phyloP scores from a whole-genome alignment of 2,888 invertebrate genomes.

The Xestia xanthographa region DNA sequence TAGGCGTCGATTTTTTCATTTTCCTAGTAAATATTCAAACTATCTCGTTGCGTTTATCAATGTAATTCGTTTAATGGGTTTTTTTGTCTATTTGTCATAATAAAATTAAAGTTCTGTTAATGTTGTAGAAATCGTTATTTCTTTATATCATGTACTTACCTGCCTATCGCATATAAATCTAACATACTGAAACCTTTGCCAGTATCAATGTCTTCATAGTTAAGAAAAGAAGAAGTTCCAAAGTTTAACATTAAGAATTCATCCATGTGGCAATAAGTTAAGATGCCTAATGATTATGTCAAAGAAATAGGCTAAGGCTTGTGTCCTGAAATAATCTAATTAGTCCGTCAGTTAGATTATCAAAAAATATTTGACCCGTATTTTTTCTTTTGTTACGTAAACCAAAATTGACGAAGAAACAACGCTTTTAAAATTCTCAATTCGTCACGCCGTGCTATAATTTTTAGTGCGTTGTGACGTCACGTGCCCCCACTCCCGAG shows the following conservation, averaged over 20 bases:
- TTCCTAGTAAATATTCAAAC: conserved; percentile 14
- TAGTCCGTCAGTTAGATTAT: no score
- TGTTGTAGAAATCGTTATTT: neutral
- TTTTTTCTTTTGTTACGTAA: no score
- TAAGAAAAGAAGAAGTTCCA: neutral
- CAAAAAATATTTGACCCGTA: no score
- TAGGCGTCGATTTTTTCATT: neutral
- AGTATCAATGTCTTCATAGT: neutral
- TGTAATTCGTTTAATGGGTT: neutral
- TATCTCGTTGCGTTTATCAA: conserved; percentile 32
- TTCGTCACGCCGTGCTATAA: no score
- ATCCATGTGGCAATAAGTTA: neutral
- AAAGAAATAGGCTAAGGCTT: neutral
- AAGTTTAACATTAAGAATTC: neutral
- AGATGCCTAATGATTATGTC: neutral
- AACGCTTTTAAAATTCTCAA: no score
- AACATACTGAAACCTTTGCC: neutral
- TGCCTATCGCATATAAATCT: neutral
- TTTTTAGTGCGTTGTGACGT: no score
- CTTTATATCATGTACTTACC: neutral
- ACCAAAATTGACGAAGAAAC: no score
- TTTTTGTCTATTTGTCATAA: neutral
- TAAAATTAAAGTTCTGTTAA: neutral
- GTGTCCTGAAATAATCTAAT: no score
- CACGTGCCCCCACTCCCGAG: no score